Evolutionary conservation across 2,888 invertebrate genomes (phyloP), one percentile per base, ranked within the genome.

Genomic region (Rotaria socialis): DNA sequence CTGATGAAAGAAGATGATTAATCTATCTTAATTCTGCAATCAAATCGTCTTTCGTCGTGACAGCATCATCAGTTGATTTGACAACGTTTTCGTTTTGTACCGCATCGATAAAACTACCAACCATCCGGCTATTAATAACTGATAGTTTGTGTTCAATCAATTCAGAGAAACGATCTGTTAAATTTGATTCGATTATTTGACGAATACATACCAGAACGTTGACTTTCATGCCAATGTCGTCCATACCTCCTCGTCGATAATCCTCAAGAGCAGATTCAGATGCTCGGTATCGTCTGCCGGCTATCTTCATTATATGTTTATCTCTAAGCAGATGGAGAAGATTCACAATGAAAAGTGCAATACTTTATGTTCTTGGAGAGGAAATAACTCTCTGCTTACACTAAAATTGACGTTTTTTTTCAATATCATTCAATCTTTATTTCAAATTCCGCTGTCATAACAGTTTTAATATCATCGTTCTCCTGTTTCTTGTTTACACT

Each of bases 1-100:
- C 58, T 58, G 58, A 58, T 58, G 58, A 58, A n/a, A 58, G n/a
- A 58, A 58, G 58, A 8, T 58, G 58, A 58, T 58, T 58, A 58
- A 58, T 58, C 58, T 58, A n/a, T 58, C 58, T 24, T 58, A 58
- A 58, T 58, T 58, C 58, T 22, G 58, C n/a, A 58, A 58, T 22
- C 7, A 58, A 58, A 58, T 58, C 58, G n/a, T 58, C 58, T 58
- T 58, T 58, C 58, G 24, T 58, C 58, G 11, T 19, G n/a, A 58
- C 11, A 58, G 58, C 8, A 24, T n/a, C 58, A 58, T n/a, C n/a
- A n/a, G n/a, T 58, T 58, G 58, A 58, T 58, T 58, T 58, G 58
- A 58, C 58, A n/a, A 5, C 24, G 24, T n/a, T 58, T 58, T 58
- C 58, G 24, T 58, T 58, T 58, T 58, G 58, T 24, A 58, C 24